Percentiles rank a stretch among this genome's conserved stretches.
Conservation (phyloP, 1,140 invertebrate species). For the Mercenaria mercenaria region DNA sequence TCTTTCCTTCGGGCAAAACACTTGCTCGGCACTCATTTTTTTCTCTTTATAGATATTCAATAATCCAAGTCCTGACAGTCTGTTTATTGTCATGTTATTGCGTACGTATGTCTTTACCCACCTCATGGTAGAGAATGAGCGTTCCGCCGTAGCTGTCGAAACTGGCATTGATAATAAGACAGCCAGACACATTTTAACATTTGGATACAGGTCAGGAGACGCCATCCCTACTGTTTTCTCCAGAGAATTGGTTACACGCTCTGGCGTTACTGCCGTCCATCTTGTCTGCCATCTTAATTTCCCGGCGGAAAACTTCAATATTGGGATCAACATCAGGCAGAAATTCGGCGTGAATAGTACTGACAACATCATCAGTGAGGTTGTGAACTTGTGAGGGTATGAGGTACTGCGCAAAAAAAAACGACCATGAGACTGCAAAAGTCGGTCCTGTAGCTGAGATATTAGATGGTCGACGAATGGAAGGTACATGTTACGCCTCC, state of each 20-base stretch:
- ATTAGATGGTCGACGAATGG: too few species aligned
- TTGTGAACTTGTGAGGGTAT: not conserved
- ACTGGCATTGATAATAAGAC: not conserved
- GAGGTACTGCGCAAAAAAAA: not conserved
- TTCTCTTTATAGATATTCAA: not conserved
- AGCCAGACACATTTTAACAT: not conserved
- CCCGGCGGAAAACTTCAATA: not conserved
- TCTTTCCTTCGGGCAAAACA: too few species aligned
- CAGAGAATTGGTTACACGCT: not conserved
- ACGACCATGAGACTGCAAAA: too few species aligned
- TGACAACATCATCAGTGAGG: not conserved
- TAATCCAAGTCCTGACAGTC: not conserved
- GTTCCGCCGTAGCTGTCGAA: constrained; percentile 5
- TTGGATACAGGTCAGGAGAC: not conserved
- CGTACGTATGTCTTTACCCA: not conserved
- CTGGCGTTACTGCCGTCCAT: not conserved
- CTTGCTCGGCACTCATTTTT: not conserved
- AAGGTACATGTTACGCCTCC: too few species aligned
- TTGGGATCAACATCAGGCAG: not conserved
- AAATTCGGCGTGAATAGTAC: not conserved
- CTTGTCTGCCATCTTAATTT: not conserved
- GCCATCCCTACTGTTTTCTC: not conserved
- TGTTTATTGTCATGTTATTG: not conserved
- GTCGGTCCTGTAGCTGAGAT: too few species aligned
- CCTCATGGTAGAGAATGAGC: not conserved